Conservation (phyloP, 2,113 vertebrate species). For the Lepus timidus region DNA sequence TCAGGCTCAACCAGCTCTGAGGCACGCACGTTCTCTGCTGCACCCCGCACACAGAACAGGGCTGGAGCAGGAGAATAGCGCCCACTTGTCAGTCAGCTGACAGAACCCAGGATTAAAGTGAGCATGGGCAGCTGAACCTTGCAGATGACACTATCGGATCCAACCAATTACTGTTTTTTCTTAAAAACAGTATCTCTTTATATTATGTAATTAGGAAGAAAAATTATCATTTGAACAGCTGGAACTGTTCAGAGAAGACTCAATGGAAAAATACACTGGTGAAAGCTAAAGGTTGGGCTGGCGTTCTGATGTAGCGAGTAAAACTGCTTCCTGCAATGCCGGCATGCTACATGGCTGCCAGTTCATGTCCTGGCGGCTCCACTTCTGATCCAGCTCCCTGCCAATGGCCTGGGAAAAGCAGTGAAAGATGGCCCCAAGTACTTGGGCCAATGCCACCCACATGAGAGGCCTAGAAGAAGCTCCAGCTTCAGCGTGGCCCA, state of each 20-base stretch:
- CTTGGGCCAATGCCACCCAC: no score
- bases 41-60: background rate
- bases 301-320: no score
- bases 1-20: conserved; percentile 20
- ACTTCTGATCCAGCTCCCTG: no score
- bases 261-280: background rate
- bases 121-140: conserved; percentile 23
- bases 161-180: conserved; percentile 22
- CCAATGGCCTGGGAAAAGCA: no score
- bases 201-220: conserved; percentile 44
- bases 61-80: background rate
- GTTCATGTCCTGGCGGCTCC: no score
- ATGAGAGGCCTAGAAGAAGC: no score
- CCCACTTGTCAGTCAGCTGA: conserved; percentile 17
- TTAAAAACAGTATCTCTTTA: conserved; percentile 34
- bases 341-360: no score
- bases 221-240: conserved; percentile 31
- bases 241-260: background rate
- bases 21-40: conserved; percentile 1
- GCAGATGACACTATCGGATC: conserved; percentile 10
- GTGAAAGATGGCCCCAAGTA: no score
- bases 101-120: conserved; percentile 49
- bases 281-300: conserved; percentile 22
- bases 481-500: no score
- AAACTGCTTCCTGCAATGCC: no score